These are phyloP conservation scores for Agrotis clavis DNA, from an alignment of 2,888 invertebrate species.

Conservation along the genomic window DNA sequence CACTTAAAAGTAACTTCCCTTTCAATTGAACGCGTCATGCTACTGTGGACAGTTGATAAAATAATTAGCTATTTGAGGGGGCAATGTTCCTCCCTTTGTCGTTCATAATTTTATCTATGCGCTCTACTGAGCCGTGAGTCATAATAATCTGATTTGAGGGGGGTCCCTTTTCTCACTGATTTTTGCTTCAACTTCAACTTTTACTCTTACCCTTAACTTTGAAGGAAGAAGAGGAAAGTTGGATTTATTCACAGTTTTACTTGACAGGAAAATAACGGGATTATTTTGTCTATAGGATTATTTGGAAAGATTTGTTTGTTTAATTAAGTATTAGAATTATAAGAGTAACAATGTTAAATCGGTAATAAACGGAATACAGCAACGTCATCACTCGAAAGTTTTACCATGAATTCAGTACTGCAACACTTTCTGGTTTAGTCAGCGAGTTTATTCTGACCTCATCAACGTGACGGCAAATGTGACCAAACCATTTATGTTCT, in stretches of 20 bases:
- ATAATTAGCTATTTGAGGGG: slow-evolving; percentile 78
- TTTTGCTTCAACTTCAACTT: slow-evolving; percentile 66
- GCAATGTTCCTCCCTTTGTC: slow-evolving; percentile 81
- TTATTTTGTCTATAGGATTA: slow-evolving; percentile 16
- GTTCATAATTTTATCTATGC: slow-evolving; percentile 86
- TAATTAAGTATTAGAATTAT: too few relatives aligned
- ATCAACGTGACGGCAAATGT: too few relatives aligned
- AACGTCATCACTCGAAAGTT: too few relatives aligned
- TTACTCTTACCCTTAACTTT: slow-evolving; percentile 57
- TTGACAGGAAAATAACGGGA: slow-evolving; percentile 11
- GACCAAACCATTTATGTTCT: too few relatives aligned
- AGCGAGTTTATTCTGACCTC: too few relatives aligned
- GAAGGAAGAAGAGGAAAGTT: slow-evolving; percentile 43
- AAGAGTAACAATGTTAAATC: too few relatives aligned
- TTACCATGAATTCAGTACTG: too few relatives aligned
- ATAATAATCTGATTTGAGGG: slow-evolving; percentile 84
- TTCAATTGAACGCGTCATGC: slow-evolving; percentile 70
- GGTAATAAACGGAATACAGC: background rate
- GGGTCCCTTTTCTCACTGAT: slow-evolving; percentile 59
- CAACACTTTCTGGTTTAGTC: too few relatives aligned
- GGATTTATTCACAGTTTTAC: slow-evolving; percentile 25
- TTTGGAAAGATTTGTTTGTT: background rate
- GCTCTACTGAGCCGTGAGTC: slow-evolving; percentile 83
- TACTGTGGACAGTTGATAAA: slow-evolving; percentile 76
- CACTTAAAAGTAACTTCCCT: slow-evolving; percentile 55